phyloP scores from a whole-genome alignment of 2,113 vertebrate genomes.

The Coturnix japonica region DNA sequence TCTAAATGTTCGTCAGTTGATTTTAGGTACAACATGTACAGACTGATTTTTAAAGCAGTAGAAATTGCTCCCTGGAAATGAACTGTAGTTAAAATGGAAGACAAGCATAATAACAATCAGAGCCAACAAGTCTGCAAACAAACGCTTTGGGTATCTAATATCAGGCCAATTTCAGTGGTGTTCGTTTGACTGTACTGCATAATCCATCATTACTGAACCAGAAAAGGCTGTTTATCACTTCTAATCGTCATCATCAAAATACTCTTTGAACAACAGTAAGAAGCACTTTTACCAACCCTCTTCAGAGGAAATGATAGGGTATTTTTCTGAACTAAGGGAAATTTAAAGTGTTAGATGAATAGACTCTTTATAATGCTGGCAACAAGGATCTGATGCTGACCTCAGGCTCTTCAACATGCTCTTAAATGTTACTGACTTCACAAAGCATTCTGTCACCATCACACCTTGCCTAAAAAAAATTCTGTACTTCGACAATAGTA shows the following conservation, averaged over 20 bases:
- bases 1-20: background rate
- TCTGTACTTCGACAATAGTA: background rate
- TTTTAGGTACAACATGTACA: constrained; percentile 39
- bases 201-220: constrained; percentile 27
- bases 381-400: background rate
- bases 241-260: background rate
- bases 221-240: background rate
- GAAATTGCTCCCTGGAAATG: constrained; percentile 35
- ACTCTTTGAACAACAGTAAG: background rate
- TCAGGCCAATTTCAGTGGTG: constrained; percentile 2
- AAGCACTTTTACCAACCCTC: background rate
- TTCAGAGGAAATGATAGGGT: background rate
- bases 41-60: constrained; percentile 28
- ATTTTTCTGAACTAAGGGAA: background rate
- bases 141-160: background rate
- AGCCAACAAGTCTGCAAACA: constrained; percentile 30
- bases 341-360: background rate
- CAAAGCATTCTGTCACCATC: background rate
- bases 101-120: constrained; percentile 26
- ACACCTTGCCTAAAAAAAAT: background rate
- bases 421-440: background rate
- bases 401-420: background rate
- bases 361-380: background rate
- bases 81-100: constrained; percentile 34
- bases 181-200: background rate